A percentile compares a stretch with the other conserved stretches of the same genome.
Evolutionary conservation across 2,797 vertebrate genomes (phyloP).

Genomic region (Steatocranus sp.): DNA sequence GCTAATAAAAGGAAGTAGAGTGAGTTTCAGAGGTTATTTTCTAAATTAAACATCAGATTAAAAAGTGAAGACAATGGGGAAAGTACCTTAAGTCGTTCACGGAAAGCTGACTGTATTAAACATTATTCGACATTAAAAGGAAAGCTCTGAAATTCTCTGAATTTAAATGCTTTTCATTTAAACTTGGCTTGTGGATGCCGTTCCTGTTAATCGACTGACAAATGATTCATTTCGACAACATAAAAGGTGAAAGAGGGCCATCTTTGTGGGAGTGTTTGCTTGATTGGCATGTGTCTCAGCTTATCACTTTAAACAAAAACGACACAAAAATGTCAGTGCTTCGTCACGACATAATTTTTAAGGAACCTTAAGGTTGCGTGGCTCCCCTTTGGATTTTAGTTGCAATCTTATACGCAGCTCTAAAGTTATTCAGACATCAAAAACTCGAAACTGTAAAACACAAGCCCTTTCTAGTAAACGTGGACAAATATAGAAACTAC

Average conservation of each 20-base stretch:
- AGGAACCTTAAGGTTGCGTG: neutral
- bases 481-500: constrained; percentile 1
- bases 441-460: neutral
- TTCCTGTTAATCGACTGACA: neutral
- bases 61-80: neutral
- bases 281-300: neutral
- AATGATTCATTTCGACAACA: neutral
- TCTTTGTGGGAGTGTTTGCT: neutral
- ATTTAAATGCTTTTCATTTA: neutral
- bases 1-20: neutral
- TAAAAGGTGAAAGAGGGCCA: neutral
- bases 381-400: neutral
- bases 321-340: neutral
- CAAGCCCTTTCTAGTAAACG: neutral
- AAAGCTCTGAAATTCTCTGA: neutral
- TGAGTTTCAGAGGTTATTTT: neutral
- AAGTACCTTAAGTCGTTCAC: neutral
- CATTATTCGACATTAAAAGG: neutral
- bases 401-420: neutral
- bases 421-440: neutral
- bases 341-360: neutral
- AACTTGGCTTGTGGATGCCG: neutral
- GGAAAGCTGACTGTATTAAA: neutral
- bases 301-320: neutral
- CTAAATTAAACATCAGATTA: neutral